These are phyloP conservation scores for Acleris literana DNA, from an alignment of 2,888 invertebrate species.

Conservation along the genomic window DNA sequence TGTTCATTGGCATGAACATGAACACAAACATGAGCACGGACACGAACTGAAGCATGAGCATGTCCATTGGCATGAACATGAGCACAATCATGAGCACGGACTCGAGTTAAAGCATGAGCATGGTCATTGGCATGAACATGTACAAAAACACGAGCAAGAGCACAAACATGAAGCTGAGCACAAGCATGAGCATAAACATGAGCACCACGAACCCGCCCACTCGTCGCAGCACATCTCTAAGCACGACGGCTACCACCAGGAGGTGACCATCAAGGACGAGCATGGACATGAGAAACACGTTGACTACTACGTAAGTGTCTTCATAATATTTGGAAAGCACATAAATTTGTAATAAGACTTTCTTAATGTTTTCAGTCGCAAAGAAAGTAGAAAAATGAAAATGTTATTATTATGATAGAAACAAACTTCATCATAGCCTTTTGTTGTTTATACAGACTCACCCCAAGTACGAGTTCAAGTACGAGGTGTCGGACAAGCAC, in stretches of 20 bases:
- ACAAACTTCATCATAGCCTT: not conserved
- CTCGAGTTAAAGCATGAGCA: conserved; percentile 38
- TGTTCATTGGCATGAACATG: conserved; percentile 10
- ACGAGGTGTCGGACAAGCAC: conserved; percentile 73
- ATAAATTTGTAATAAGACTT: too few species aligned
- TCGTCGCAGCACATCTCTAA: conserved; percentile 51
- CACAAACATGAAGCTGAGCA: not conserved
- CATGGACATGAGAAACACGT: conserved; percentile 41
- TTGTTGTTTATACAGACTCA: conserved; percentile 44
- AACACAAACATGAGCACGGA: conserved; percentile 5
- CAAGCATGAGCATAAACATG: conserved; percentile 1
- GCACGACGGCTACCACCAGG: conserved; percentile 47
- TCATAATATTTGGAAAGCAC: not conserved
- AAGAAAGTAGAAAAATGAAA: too few species aligned
- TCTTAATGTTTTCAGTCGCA: too few species aligned
- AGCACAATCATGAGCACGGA: conserved; percentile 1
- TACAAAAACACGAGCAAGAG: conserved; percentile 2
- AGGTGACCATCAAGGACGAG: conserved; percentile 40
- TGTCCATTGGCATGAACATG: conserved; percentile 1
- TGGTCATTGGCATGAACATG: conserved; percentile 2
- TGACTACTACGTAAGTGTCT: conserved; percentile 45
- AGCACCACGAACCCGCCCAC: conserved; percentile 42
- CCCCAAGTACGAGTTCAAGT: conserved; percentile 64
- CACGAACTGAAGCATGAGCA: conserved; percentile 38
- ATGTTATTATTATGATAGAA: not conserved